Conservation (phyloP, 2,797 vertebrate species). For the Cetoscarus ocellatus region DNA sequence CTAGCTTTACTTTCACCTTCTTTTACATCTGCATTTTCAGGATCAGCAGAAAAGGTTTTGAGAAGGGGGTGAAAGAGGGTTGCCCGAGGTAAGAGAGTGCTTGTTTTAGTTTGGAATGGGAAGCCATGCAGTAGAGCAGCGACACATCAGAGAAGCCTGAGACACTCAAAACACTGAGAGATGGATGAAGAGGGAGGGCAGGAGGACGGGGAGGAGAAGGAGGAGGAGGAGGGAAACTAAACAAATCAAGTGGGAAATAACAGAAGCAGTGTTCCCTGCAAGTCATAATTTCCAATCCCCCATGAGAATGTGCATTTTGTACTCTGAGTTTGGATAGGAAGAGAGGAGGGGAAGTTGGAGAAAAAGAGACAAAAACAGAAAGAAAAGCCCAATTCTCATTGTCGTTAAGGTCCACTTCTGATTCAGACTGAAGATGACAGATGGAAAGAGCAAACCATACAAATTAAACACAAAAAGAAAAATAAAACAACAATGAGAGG, state of each 20-base stretch:
- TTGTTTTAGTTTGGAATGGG: conserved; percentile 14
- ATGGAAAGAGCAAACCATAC: not conserved
- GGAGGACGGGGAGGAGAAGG: not conserved
- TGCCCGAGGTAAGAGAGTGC: conserved; percentile 27
- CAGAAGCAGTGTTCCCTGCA: conserved; percentile 34
- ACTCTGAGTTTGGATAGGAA: conserved; percentile 1
- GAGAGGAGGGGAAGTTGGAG: not conserved
- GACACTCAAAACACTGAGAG: conserved; percentile 31
- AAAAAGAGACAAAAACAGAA: conserved; percentile 10
- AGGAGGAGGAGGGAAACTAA: conserved; percentile 19
- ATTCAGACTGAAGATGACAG: conserved; percentile 10
- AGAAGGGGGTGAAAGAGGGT: not conserved
- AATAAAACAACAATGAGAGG: conserved; percentile 1
- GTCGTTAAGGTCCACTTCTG: conserved; percentile 12
- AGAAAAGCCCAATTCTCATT: not conserved
- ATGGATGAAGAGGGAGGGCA: conserved; percentile 16
- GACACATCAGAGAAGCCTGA: conserved; percentile 1
- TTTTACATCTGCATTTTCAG: conserved; percentile 37
- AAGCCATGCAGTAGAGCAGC: conserved; percentile 34
- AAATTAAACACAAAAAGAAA: not conserved
- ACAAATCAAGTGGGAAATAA: conserved; percentile 52
- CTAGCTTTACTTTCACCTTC: not conserved
- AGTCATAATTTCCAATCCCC: conserved; percentile 25
- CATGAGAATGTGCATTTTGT: conserved; percentile 21
- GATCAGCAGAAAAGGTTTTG: conserved; percentile 34